Conservation (phyloP, 23 tunicate genomes). For the Aplidium turbinatum region DNA sequence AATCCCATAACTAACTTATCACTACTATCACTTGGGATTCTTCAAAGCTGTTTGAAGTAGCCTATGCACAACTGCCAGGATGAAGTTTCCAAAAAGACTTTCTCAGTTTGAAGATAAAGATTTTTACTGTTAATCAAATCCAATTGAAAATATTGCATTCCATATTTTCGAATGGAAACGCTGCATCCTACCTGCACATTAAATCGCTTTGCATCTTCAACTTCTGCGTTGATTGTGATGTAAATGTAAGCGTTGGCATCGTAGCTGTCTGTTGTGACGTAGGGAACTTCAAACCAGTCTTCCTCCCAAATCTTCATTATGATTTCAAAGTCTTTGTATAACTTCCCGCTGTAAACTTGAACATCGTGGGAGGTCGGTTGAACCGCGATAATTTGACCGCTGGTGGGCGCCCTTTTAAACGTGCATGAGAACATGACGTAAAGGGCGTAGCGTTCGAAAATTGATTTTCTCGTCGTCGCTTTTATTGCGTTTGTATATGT, state of each 20-base stretch:
- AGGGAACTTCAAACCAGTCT: background rate
- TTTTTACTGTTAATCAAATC: too few species aligned
- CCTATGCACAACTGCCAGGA: too few species aligned
- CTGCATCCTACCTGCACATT: conserved; percentile 13
- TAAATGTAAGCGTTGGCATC: background rate
- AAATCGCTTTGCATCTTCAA: background rate
- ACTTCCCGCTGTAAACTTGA: conserved; percentile 19
- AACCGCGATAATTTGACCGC: background rate
- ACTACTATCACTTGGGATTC: too few species aligned
- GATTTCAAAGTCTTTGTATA: conserved; percentile 15
- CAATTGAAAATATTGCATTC: too few species aligned
- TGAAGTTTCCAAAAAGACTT: too few species aligned
- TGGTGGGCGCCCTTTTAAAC: background rate
- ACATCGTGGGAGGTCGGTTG: conserved; percentile 14
- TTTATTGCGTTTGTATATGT: conserved; percentile 23
- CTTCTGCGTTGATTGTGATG: background rate
- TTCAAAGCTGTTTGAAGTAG: too few species aligned
- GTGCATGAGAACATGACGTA: conserved; percentile 27
- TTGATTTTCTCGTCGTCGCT: background rate
- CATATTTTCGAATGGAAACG: background rate
- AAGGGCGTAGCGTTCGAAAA: conserved; percentile 17
- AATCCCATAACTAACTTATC: too few species aligned
- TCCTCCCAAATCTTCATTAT: conserved; percentile 9
- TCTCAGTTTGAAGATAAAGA: too few species aligned
- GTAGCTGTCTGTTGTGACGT: conserved; percentile 4